A percentile compares a stretch with the other conserved stretches of the same genome.
phyloP scores from a whole-genome alignment of 2,113 vertebrate species.

The Alouatta palliata region DNA sequence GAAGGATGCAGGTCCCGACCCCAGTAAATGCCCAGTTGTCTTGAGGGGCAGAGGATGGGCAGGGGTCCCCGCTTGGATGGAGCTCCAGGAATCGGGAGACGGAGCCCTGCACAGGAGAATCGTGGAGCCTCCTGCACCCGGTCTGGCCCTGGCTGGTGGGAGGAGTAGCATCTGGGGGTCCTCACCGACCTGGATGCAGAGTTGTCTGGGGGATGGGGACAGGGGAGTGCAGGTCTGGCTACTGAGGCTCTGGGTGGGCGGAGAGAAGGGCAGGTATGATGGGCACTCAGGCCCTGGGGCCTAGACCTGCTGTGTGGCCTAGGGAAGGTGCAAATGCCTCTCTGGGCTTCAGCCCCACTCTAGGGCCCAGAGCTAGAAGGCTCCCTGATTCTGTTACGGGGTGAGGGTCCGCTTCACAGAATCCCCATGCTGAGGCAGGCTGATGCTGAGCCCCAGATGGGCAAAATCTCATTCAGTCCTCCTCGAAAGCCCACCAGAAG shows the following conservation, averaged over 20 bases:
- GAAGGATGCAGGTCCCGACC: neutral
- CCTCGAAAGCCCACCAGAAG: accelerated
- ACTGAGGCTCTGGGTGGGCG: neutral
- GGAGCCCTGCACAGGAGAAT: too few species aligned
- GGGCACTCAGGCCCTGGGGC: neutral
- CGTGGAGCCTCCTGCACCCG: neutral
- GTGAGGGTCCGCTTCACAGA: neutral
- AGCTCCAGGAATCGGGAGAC: neutral
- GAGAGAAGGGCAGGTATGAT: accelerated
- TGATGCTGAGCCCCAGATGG: neutral
- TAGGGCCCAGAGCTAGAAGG: neutral
- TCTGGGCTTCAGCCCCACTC: neutral
- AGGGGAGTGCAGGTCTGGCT: neutral
- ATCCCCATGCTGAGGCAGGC: accelerated
- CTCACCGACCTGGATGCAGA: neutral
- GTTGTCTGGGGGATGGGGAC: neutral
- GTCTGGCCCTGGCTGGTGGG: neutral
- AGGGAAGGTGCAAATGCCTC: neutral
- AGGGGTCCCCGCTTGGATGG: accelerated
- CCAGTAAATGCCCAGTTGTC: neutral
- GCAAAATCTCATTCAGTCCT: neutral
- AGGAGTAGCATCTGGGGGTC: neutral
- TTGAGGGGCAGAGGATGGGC: too few species aligned
- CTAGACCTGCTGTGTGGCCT: neutral
- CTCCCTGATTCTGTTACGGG: neutral